These are phyloP conservation scores for Nycteola revayana DNA, from an alignment of 2,888 invertebrate genomes.

Conservation along the genomic window DNA sequence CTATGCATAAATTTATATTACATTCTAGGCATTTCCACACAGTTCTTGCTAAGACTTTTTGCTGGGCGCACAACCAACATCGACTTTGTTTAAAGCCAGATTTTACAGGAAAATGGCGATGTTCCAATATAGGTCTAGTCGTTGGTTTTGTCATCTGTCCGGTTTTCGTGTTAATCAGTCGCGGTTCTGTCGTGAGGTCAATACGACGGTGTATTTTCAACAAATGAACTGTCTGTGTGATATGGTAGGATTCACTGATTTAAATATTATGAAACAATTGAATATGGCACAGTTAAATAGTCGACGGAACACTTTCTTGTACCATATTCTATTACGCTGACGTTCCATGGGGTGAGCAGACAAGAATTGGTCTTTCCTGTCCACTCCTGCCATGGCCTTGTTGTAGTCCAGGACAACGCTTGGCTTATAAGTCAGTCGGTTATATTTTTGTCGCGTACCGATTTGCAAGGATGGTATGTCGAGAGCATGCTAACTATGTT, in stretches of 20 bases:
- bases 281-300: slow-evolving; percentile 3
- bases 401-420: slow-evolving; percentile 23
- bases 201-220: slow-evolving; percentile 7
- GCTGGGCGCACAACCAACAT: slow-evolving; percentile 20
- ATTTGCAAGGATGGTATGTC: slow-evolving; percentile 19
- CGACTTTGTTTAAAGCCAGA: slow-evolving; percentile 13
- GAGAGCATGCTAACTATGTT: slow-evolving; percentile 31
- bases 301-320: slow-evolving; percentile 12
- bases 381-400: slow-evolving; percentile 33
- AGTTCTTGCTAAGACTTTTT: slow-evolving; percentile 14
- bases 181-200: slow-evolving; percentile 9
- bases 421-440: slow-evolving; percentile 13
- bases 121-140: slow-evolving; percentile 3
- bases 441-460: slow-evolving; percentile 11
- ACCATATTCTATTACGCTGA: slow-evolving; percentile 20
- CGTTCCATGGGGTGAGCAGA: slow-evolving; percentile 29
- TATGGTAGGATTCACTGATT: slow-evolving; percentile 2
- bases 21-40: slow-evolving; percentile 30
- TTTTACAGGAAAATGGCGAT: slow-evolving; percentile 22
- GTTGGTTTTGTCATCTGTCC: background rate
- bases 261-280: slow-evolving; percentile 2
- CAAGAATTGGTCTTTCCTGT: too few relatives aligned
- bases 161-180: background rate
- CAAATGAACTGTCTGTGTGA: slow-evolving; percentile 7
- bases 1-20: slow-evolving; percentile 24